A percentile compares a stretch with the other conserved stretches of the same genome.
These are phyloP conservation scores for Sanderia malayensis DNA, from an alignment of 30 jellyfish, hydroid and myxozoan species.

Conservation along the genomic window DNA sequence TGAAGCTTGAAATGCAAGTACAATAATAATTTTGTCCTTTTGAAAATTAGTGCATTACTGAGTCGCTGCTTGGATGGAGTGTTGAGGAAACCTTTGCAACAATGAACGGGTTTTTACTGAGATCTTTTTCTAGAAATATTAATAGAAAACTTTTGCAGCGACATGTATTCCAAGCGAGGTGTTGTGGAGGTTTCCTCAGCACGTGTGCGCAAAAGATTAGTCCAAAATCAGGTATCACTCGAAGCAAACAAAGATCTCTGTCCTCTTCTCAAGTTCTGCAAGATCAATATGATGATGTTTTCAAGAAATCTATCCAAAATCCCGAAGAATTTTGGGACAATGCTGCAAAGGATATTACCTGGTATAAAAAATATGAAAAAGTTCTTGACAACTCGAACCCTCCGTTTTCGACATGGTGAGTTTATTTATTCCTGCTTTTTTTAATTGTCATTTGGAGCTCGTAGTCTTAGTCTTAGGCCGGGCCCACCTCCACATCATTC, in stretches of 20 bases:
- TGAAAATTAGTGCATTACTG: not conserved
- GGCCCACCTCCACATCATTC: not conserved
- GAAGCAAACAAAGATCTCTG: not conserved
- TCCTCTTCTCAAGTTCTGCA: conserved; percentile 1
- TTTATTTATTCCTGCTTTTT: not conserved
- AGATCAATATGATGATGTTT: conserved; percentile 36
- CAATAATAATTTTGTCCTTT: too few relatives aligned
- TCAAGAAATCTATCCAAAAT: conserved; percentile 49
- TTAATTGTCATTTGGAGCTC: not conserved
- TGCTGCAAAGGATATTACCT: conserved; percentile 60
- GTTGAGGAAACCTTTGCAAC: not conserved
- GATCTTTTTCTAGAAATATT: conserved; percentile 13
- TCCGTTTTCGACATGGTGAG: conserved; percentile 88
- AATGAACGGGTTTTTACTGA: conserved; percentile 6
- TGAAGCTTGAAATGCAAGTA: too few relatives aligned
- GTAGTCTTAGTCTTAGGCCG: not conserved
- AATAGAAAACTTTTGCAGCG: conserved; percentile 5
- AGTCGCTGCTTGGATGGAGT: not conserved
- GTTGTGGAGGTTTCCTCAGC: conserved; percentile 2
- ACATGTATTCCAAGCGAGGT: conserved; percentile 27
- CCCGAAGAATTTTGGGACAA: conserved; percentile 89
- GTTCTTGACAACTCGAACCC: conserved; percentile 74
- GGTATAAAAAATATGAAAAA: conserved; percentile 66
- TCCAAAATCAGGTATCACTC: not conserved
- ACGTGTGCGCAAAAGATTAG: not conserved